Evolutionary conservation across 2,888 invertebrate genomes (phyloP), one percentile per base, ranked within the genome.

Genomic region (Diarsia mendica): DNA sequence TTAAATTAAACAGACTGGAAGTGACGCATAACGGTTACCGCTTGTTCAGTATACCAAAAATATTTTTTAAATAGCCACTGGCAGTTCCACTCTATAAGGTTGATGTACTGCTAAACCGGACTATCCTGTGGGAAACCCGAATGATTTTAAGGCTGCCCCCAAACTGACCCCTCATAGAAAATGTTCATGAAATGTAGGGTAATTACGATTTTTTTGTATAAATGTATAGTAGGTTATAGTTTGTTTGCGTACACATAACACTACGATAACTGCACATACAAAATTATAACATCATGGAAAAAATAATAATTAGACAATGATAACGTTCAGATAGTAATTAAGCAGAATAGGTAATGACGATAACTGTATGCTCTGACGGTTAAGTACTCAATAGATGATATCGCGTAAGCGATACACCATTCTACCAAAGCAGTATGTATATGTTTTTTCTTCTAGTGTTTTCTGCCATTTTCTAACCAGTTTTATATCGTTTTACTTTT

Each of bases 271-370:
- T 48, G 28, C 65, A 66, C n/a, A 23, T 49, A 23, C 15, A 66
- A 6, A 65, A 44, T 60, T 1, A 23, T n/a, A 51, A 46, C 28
- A 53, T 80, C 44, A 64, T 23, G 13, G 4, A 44, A 60, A 23
- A 39, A 72, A 72, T 44, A 66, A 80, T 66, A 48, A 66, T 74
- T 46, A 28, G 51, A 73, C 51, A 74, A 20, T 74, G 75, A 78
- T 78, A 66, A 66, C 39, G 8, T 13, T 33, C 23, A 20, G 33
- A 71, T 2, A 72, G 60, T 46, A 81, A 63, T 55, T 28, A 75
- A 75, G 20, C 23, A 75, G 67, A 81, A 74, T 81, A 81, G 48
- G 53, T 77, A 73, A 28, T 2, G 46, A 60, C 51, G 44, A 48
- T 65, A 55, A 28, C n/a, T 74, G 18, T 46, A 46, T 44, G n/a